Evolutionary conservation across 2,113 vertebrate genomes (phyloP), one percentile per base, ranked within the genome.

Genomic region (Gallinago undulata): DNA sequence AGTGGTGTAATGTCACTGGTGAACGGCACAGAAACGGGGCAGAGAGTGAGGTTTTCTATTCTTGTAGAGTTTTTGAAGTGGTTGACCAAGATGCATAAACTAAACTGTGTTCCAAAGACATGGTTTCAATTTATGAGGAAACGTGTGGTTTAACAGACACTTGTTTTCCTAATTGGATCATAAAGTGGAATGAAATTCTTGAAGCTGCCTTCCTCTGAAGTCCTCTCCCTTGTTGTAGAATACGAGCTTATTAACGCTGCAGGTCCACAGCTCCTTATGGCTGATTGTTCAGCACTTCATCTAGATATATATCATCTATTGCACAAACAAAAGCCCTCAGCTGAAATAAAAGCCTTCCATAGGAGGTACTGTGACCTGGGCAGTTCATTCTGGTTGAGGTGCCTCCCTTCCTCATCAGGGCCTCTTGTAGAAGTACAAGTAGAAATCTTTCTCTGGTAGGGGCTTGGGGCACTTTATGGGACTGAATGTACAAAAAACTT

Each of bases 111-210:
- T 91, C 96, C 87, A 87, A 87, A 63, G 64, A n/a, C 37, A 53
- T 78, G 94, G 81, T 94, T 97, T 93, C 81, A 93, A 66, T 96
- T 96, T 92, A 50, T 60, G 62, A 96, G 75, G 89, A 97, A 97
- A 74, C 41, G 3, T 68, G 87, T 96, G 85, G 85, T 94, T 92
- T 94, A 85, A 87, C 87, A 94, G 93, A 31, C 35, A 19, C 21
- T 92, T 59, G 56, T 47, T 89, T 95, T 89, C 53, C 79, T 84
- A 83, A 83, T 69, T 89, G 83, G 82, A 55, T 55, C 41, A 43
- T 79, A 76, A 94, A 74, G 25, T 56, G 22, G 57, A 82, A 67
- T 62, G 81, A 33, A 85, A 64, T 81, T 81, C 41, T 69, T 84
- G 50, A 88, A 80, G 50, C 39, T 28, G 57, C 8, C 17, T 80